These are phyloP conservation scores for Pomacea canaliculata DNA, from an alignment of 2,888 invertebrate genomes.

Conservation along the genomic window DNA sequence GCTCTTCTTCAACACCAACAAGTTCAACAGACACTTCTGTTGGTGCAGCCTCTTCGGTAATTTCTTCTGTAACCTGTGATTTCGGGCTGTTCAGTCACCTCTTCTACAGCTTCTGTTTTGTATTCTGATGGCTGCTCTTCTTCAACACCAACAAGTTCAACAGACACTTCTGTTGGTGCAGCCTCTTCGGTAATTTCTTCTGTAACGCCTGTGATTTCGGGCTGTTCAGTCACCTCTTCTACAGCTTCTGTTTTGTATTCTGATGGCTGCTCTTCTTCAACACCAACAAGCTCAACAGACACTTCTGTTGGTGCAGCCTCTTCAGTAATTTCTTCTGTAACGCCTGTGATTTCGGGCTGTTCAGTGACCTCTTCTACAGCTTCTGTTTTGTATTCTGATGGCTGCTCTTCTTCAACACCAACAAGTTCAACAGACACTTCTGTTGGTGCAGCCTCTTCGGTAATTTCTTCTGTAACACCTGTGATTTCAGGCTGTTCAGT, in stretches of 20 bases:
- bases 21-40: slow-evolving; percentile 28
- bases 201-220: slow-evolving; percentile 29
- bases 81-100: slow-evolving; percentile 23
- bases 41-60: slow-evolving; percentile 25
- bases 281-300: slow-evolving; percentile 30
- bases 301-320: slow-evolving; percentile 34
- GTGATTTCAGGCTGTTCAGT: slow-evolving; percentile 28
- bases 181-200: slow-evolving; percentile 30
- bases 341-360: slow-evolving; percentile 30
- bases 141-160: slow-evolving; percentile 32
- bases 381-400: slow-evolving; percentile 35
- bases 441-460: slow-evolving; percentile 34
- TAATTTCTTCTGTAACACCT: slow-evolving; percentile 29
- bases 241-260: slow-evolving; percentile 30
- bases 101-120: slow-evolving; percentile 23
- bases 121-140: slow-evolving; percentile 29
- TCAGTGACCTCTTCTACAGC: slow-evolving; percentile 31
- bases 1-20: slow-evolving; percentile 34
- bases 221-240: slow-evolving; percentile 31
- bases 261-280: slow-evolving; percentile 33
- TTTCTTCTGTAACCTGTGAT: slow-evolving; percentile 22
- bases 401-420: slow-evolving; percentile 27
- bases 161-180: slow-evolving; percentile 28
- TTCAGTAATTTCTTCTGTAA: slow-evolving; percentile 31
- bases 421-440: slow-evolving; percentile 30